These are phyloP conservation scores for Phortica okadai DNA, from an alignment of 2,888 invertebrate genomes.

Conservation along the genomic window DNA sequence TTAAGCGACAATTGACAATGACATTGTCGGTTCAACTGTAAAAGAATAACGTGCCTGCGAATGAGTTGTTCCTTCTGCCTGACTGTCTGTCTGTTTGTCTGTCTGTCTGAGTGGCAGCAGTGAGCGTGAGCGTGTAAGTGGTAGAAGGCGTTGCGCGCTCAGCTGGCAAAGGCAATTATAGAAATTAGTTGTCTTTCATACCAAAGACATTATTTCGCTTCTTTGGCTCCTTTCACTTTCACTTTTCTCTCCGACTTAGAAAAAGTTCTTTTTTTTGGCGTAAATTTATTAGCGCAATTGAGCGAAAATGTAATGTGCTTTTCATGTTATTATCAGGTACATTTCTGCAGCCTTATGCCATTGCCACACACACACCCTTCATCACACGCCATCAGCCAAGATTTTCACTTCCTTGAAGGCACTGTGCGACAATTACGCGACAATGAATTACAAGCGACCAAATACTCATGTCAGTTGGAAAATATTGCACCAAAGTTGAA, in stretches of 20 bases:
- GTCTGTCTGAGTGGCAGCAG: background rate
- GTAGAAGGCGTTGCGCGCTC: constrained; percentile 23
- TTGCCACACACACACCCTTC: background rate
- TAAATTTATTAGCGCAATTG: constrained; percentile 68
- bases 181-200: constrained; percentile 59
- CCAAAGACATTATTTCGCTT: constrained; percentile 5
- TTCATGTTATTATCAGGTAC: constrained; percentile 10
- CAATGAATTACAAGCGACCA: background rate
- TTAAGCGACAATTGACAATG: constrained; percentile 65
- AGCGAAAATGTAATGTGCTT: constrained; percentile 44
- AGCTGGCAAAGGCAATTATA: constrained; percentile 60
- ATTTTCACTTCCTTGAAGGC: background rate
- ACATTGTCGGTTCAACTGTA: constrained; percentile 60
- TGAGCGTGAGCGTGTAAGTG: background rate
- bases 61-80: background rate
- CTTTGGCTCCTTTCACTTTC: background rate
- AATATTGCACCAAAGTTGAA: background rate
- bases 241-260: constrained; percentile 38
- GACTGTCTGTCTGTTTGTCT: background rate
- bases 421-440: background rate
- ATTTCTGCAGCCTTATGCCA: background rate
- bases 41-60: constrained; percentile 29
- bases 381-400: background rate
- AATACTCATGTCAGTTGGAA: background rate
- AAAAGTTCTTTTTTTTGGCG: constrained; percentile 55